phyloP scores from a whole-genome alignment of 2,113 vertebrate genomes.

The Cyphomyrus plagiostoma region DNA sequence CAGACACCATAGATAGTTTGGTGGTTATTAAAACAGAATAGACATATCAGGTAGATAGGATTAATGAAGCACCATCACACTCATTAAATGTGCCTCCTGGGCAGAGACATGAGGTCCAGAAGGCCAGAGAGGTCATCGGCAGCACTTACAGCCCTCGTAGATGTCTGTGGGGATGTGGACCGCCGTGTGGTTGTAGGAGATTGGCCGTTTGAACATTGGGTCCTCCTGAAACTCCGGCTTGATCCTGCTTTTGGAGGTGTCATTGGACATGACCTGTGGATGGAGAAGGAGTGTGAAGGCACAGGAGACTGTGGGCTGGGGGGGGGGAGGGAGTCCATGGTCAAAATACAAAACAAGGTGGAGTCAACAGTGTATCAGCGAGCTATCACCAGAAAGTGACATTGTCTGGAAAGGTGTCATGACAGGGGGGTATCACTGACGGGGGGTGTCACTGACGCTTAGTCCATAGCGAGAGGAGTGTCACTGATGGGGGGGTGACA shows the following conservation, averaged over 20 bases:
- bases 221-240: slow-evolving; percentile 69
- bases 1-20: not conserved
- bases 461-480: not conserved
- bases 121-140: not conserved
- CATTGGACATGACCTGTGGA: slow-evolving; percentile 63
- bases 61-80: not conserved
- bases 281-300: not conserved
- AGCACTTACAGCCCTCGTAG: slow-evolving; percentile 76
- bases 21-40: not conserved
- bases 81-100: not conserved
- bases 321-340: not conserved
- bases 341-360: not conserved
- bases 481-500: too few relatives aligned
- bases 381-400: not conserved
- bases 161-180: slow-evolving; percentile 79
- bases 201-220: slow-evolving; percentile 65
- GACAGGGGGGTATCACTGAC: too few relatives aligned
- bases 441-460: too few relatives aligned
- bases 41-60: not conserved
- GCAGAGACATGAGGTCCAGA: not conserved
- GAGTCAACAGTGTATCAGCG: not conserved
- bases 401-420: not conserved
- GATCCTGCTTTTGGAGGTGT: slow-evolving; percentile 59
- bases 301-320: too few relatives aligned
- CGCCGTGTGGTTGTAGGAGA: slow-evolving; percentile 70